Evolutionary conservation across 2,797 vertebrate species (phyloP).

Genomic region (Babyrousa celebensis): DNA sequence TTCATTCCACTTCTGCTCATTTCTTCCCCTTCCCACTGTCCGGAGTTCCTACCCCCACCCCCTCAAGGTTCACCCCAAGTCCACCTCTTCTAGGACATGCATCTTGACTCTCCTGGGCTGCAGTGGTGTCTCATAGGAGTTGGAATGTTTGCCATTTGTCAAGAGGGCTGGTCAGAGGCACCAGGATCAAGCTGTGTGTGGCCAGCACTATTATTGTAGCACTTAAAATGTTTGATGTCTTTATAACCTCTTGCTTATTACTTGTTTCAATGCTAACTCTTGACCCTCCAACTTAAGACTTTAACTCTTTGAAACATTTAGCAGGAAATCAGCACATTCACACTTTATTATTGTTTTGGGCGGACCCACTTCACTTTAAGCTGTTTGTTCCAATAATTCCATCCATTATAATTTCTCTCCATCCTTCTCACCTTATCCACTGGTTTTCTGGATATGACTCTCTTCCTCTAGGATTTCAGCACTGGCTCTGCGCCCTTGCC

Average conservation of each 20-base stretch:
- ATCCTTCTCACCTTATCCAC: neutral
- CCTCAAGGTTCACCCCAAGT: neutral
- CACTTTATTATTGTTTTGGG: neutral
- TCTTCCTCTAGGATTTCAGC: neutral
- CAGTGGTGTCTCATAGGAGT: accelerated
- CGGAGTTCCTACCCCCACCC: neutral
- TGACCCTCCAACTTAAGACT: neutral
- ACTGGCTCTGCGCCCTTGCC: neutral
- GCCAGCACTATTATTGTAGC: neutral
- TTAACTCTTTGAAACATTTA: neutral
- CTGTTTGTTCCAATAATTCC: neutral
- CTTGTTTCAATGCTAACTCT: neutral
- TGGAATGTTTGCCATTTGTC: neutral
- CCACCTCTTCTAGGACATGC: neutral
- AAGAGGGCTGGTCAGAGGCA: neutral
- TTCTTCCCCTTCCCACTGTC: neutral
- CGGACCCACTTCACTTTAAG: neutral
- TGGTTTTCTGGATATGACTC: neutral
- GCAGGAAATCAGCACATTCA: neutral
- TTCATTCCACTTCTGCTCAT: no score
- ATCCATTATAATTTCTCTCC: neutral
- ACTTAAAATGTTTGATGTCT: neutral
- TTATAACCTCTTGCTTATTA: neutral
- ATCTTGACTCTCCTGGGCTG: no score
- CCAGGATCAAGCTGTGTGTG: neutral